Percentiles rank a stretch among this genome's conserved stretches.
phyloP scores from a whole-genome alignment of 1,140 invertebrate genomes.

The Hycleus cichorii region DNA sequence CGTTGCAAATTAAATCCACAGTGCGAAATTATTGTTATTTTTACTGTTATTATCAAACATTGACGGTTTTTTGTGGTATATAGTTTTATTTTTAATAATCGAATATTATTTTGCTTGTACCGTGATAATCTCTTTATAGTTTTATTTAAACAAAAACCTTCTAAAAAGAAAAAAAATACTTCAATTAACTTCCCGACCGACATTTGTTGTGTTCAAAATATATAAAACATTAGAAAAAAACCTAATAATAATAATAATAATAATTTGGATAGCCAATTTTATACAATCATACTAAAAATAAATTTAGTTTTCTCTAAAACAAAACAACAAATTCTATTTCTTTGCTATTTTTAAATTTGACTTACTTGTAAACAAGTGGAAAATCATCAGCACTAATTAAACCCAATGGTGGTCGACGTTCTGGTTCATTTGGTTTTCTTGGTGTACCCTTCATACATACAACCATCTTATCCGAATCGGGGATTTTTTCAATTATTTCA shows the following conservation, averaged over 20 bases:
- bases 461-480: constrained; percentile 79
- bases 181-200: constrained; percentile 6
- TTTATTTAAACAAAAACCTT: constrained; percentile 6
- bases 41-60: too few relatives aligned
- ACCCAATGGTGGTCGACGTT: constrained; percentile 65
- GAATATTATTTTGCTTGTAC: too few relatives aligned
- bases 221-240: background rate
- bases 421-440: constrained; percentile 55
- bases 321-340: too few relatives aligned
- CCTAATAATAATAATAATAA: background rate
- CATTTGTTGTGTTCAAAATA: background rate
- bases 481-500: constrained; percentile 78
- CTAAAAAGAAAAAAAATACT: constrained; percentile 31
- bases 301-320: too few relatives aligned
- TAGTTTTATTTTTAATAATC: constrained; percentile 1
- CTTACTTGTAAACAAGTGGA: constrained; percentile 81
- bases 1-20: constrained; percentile 10
- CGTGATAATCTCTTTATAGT: too few relatives aligned
- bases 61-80: background rate
- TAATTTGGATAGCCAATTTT: background rate
- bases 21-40: background rate
- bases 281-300: background rate
- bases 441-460: constrained; percentile 75
- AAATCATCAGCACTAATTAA: constrained; percentile 78
- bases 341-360: background rate